Percentiles rank a stretch among this genome's conserved stretches.
phyloP scores from a whole-genome alignment of 2,113 vertebrate species.

The Galbula dea region DNA sequence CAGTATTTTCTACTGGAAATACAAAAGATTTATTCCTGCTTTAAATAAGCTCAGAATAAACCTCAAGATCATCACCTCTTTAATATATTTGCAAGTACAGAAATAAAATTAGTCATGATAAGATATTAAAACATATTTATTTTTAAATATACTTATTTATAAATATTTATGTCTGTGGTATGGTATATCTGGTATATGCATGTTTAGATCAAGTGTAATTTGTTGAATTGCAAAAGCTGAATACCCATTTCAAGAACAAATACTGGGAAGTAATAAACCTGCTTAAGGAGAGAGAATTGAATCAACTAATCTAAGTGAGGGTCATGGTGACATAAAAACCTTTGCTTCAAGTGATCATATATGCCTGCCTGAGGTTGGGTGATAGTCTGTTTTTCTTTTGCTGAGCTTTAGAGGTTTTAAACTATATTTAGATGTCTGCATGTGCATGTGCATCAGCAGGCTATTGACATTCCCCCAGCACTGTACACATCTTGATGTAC shows the following conservation, averaged over 20 bases:
- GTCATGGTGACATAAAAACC: not conserved
- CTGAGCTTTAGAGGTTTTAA: not conserved
- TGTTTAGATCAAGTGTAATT: not conserved
- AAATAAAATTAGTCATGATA: not conserved
- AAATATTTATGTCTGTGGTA: not conserved
- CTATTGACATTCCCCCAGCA: not conserved
- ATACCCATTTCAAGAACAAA: not conserved
- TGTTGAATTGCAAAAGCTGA: not conserved
- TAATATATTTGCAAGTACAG: not conserved
- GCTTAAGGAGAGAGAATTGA: not conserved
- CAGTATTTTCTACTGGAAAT: not conserved
- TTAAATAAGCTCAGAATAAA: not conserved
- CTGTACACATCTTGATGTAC: accelerated
- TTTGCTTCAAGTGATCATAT: not conserved
- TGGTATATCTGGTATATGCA: not conserved
- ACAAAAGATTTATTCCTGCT: not conserved
- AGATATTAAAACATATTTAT: not conserved
- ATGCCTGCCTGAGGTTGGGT: accelerated
- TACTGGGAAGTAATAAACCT: not conserved
- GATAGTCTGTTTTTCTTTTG: not conserved
- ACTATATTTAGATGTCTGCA: not conserved
- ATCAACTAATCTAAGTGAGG: not conserved
- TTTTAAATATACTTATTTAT: not conserved
- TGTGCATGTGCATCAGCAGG: not conserved
- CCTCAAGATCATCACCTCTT: not conserved